A percentile compares a stretch with the other conserved stretches of the same genome.
These are phyloP conservation scores for Melanostoma mellinum DNA, from an alignment of 2,888 invertebrate genomes.

Conservation along the genomic window DNA sequence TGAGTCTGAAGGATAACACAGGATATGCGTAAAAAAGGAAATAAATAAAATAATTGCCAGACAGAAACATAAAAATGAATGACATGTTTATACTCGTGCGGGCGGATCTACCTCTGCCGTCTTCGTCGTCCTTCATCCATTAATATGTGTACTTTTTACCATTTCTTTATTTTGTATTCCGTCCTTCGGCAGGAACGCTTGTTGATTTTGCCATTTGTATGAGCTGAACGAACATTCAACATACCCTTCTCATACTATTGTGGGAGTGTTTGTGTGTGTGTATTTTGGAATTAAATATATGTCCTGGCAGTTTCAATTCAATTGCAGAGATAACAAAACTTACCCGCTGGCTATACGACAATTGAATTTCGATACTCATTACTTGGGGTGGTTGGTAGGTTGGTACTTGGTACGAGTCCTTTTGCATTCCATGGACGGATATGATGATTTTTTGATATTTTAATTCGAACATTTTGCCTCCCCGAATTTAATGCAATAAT, in stretches of 20 bases:
- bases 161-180: background rate
- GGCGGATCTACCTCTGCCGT: background rate
- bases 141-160: slow-evolving; percentile 17
- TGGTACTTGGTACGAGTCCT: background rate
- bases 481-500: slow-evolving; percentile 55
- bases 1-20: slow-evolving; percentile 40
- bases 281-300: slow-evolving; percentile 34
- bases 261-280: slow-evolving; percentile 21
- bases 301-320: slow-evolving; percentile 69
- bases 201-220: slow-evolving; percentile 65
- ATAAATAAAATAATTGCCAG: slow-evolving; percentile 68
- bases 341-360: slow-evolving; percentile 70
- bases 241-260: slow-evolving; percentile 24
- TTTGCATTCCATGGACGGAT: background rate
- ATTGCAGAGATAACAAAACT: slow-evolving; percentile 70
- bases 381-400: slow-evolving; percentile 14
- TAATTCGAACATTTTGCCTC: slow-evolving; percentile 66
- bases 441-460: slow-evolving; percentile 66
- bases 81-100: slow-evolving; percentile 53
- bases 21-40: slow-evolving; percentile 32
- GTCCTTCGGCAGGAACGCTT: slow-evolving; percentile 54
- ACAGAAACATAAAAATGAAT: slow-evolving; percentile 61
- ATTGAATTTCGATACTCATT: slow-evolving; percentile 73
- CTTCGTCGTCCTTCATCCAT: slow-evolving; percentile 18
- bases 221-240: slow-evolving; percentile 9